phyloP scores from a whole-genome alignment of 2,888 invertebrate species.

The Endotricha flammealis region DNA sequence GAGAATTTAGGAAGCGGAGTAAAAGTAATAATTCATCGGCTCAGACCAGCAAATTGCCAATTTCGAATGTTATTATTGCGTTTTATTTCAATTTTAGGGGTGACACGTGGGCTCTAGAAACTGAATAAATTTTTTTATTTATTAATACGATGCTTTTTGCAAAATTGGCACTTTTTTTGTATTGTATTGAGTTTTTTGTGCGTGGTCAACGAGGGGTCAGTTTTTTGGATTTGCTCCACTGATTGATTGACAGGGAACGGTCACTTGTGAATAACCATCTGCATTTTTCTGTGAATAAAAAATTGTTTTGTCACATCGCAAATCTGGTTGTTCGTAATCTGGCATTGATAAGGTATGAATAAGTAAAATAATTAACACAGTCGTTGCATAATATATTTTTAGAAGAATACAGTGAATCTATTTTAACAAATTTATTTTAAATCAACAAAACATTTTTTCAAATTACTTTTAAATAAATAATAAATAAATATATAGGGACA shows the following conservation, averaged over 20 bases:
- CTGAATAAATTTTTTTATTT: conserved; percentile 42
- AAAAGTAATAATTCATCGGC: conserved; percentile 23
- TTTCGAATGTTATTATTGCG: conserved; percentile 37
- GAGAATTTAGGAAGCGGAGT: too few species aligned
- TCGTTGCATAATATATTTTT: too few species aligned
- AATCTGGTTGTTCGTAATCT: not conserved
- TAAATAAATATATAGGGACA: too few species aligned
- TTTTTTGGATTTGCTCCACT: conserved; percentile 52
- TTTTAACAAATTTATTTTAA: too few species aligned
- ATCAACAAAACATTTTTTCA: too few species aligned
- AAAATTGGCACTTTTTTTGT: conserved; percentile 41
- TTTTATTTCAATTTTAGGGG: conserved; percentile 35
- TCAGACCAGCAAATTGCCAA: conserved; percentile 22
- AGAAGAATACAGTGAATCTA: too few species aligned
- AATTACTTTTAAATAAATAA: too few species aligned
- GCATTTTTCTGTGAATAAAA: conserved; percentile 35
- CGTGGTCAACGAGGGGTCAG: conserved; percentile 75
- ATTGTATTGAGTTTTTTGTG: conserved; percentile 40
- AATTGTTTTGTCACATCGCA: conserved; percentile 10
- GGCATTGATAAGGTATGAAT: too few species aligned
- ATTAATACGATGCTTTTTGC: conserved; percentile 56
- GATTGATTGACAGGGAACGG: conserved; percentile 75
- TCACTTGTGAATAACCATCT: conserved; percentile 60
- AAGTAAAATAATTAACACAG: too few species aligned
- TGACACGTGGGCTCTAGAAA: conserved; percentile 45